Evolutionary conservation across 2,888 invertebrate species (phyloP), one percentile per base, ranked within the genome.

Genomic region (Cistogaster globosa): DNA sequence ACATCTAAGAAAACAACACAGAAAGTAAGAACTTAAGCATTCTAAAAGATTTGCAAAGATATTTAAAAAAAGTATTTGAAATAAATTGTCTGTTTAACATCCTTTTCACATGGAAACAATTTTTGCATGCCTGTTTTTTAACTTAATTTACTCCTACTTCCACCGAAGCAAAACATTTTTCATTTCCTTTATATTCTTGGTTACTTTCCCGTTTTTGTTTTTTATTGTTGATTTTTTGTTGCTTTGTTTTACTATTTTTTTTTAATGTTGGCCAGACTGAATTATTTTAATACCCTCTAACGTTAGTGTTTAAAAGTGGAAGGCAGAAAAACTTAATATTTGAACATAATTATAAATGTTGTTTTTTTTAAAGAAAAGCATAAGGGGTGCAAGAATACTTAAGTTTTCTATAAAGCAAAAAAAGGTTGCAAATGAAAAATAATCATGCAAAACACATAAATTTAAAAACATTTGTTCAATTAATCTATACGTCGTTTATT

Each of bases 11-110:
- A 74, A 20, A 60, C 16, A 74, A 62, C 8, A 45, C 26, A 63
- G 42, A 45, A 26, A 45, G 11, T 11, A 48, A 9, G 20, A 48
- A 60, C 32, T 72, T 36, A 74, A 51, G 20, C 57, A 48, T 76
- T 62, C 38, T 22, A 36, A 38, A 75, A 32, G 58, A 75, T 48
- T 58, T 53, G 32, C 45, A 26, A 58, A 58, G 8, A 58, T 32
- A 58, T 20, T 48, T 45, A 9, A 58, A 69, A 38, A 77, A 78
- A 62, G 26, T 26, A 26, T 26, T 71, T 45, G 55, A 55, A 55
- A 71, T 69, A 78, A 78, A 71, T 71, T 71, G 78, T 78, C 78
- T 32, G 32, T 32, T 32, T 32, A 7, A 32, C 32, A 32, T 32
- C 32, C 78, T 63, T 78, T 78, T 63, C 53, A 32, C 62, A 32